phyloP scores from a whole-genome alignment of 2,113 vertebrate species.

The Apeltes quadracus region DNA sequence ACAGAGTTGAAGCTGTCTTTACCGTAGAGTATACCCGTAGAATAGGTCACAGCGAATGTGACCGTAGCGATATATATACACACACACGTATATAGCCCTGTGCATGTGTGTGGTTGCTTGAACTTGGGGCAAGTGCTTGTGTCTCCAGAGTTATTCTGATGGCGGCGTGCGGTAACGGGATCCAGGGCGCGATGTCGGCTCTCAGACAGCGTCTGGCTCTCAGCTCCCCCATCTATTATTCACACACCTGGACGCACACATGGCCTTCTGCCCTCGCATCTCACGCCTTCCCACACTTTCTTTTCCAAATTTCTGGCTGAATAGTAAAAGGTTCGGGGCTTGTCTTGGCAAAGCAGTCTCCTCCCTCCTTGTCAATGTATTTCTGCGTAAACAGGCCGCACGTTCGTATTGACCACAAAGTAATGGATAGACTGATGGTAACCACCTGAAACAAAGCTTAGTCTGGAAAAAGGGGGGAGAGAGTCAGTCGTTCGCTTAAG shows the following conservation, averaged over 20 bases:
- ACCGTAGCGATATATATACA: background rate
- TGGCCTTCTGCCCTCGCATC: background rate
- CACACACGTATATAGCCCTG: too few relatives aligned
- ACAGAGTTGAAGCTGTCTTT: background rate
- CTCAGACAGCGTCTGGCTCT: slow-evolving; percentile 75
- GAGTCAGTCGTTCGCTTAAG: slow-evolving; percentile 47
- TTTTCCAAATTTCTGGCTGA: slow-evolving; percentile 19
- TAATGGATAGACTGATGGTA: slow-evolving; percentile 41
- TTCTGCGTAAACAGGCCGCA: slow-evolving; percentile 55
- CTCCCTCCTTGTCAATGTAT: slow-evolving; percentile 52
- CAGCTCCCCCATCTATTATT: slow-evolving; percentile 78
- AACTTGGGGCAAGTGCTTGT: slow-evolving; percentile 17
- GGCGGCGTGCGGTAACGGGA: slow-evolving; percentile 72
- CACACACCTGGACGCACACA: slow-evolving; percentile 65
- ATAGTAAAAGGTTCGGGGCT: slow-evolving; percentile 12
- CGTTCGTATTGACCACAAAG: slow-evolving; percentile 61
- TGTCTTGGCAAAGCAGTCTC: slow-evolving; percentile 19
- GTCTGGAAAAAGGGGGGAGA: slow-evolving; percentile 14
- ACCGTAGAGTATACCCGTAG: background rate
- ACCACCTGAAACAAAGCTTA: slow-evolving; percentile 30
- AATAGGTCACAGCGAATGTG: slow-evolving; percentile 34
- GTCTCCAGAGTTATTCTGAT: slow-evolving; percentile 69
- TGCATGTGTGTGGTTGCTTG: slow-evolving; percentile 9
- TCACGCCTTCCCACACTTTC: slow-evolving; percentile 10
- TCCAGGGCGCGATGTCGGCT: slow-evolving; percentile 70